Evolutionary conservation across 2,888 invertebrate genomes (phyloP), one percentile per base, ranked within the genome.

Genomic region (Encarsia formosa): DNA sequence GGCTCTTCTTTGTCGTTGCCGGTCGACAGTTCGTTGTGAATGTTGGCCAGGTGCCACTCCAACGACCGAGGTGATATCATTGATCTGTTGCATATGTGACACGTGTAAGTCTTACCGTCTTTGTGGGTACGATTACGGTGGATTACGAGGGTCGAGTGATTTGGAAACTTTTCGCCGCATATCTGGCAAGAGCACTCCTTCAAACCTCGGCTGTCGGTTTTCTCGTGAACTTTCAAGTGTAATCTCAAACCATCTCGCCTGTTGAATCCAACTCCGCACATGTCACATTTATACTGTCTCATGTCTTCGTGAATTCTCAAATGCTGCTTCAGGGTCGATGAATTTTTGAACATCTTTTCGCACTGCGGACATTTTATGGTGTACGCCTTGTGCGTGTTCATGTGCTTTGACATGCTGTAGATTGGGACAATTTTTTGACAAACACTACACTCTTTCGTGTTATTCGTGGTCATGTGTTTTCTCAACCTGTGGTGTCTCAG

Each of bases 261-360:
- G 43, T 74, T 74, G 39, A 74, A 74, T 4, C 73, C 73, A 11
- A 73, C 73, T 0, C 73, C 73, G 23, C 73, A 74, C 5, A 67
- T 70, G 44, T 74, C 71, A 26, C 73, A 73, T 54, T 61, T 65
- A 49, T 71, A 73, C 22, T 71, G 73, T 9, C 74, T 59, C 41
- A 71, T 72, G 61, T 74, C 73, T 49, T 74, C 74, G 41, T 74
- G 74, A 50, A 74, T 74, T 40, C 71, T 65, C 13, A 71, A 63
- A 52, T 74, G 74, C 52, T 74, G 74, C 42, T 71, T 74, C 19
- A 74, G 51, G 1, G 74, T 74, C 8, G 73, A 73, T 4, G 67
- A 68, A 47, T 74, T 74, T 49, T 74, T 74, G 39, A 74, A 74
- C 73, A 71, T 74, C 54, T 74, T 74, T 26, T 73, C 73, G 24